phyloP scores from a whole-genome alignment of 2,888 invertebrate species.

The Heteromyza rotundicornis region DNA sequence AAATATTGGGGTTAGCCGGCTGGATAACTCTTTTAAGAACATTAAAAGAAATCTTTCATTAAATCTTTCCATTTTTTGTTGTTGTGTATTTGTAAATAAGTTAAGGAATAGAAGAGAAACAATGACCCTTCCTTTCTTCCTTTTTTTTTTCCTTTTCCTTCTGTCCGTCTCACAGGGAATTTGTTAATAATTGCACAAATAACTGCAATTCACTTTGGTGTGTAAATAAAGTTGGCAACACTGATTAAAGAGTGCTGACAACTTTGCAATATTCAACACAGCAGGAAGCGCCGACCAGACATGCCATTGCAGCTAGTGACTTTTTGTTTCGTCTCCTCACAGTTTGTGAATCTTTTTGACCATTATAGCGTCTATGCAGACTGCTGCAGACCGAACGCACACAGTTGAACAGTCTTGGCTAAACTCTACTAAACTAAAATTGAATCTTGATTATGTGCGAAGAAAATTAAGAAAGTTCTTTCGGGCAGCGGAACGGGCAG shows the following conservation, averaged over 20 bases:
- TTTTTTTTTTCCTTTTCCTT: neutral
- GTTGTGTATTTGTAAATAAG: too few species aligned
- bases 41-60: too few species aligned
- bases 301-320: neutral
- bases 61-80: too few species aligned
- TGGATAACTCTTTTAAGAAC: too few species aligned
- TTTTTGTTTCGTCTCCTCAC: conserved; percentile 23
- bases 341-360: conserved; percentile 33
- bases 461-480: conserved; percentile 40
- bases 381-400: neutral
- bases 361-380: conserved; percentile 34
- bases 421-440: conserved; percentile 38
- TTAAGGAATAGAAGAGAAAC: too few species aligned
- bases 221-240: neutral
- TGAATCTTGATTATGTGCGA: conserved; percentile 60
- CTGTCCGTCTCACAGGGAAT: conserved; percentile 5
- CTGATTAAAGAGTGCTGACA: neutral
- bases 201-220: conserved; percentile 6
- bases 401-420: neutral
- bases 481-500: conserved; percentile 17
- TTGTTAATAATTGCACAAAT: conserved; percentile 20
- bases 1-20: too few species aligned
- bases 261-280: neutral
- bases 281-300: conserved; percentile 9
- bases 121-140: neutral